Percentiles rank a stretch among this genome's conserved stretches.
Evolutionary conservation across 2,113 vertebrate species (phyloP).

Genomic region (Carettochelys insculpta): DNA sequence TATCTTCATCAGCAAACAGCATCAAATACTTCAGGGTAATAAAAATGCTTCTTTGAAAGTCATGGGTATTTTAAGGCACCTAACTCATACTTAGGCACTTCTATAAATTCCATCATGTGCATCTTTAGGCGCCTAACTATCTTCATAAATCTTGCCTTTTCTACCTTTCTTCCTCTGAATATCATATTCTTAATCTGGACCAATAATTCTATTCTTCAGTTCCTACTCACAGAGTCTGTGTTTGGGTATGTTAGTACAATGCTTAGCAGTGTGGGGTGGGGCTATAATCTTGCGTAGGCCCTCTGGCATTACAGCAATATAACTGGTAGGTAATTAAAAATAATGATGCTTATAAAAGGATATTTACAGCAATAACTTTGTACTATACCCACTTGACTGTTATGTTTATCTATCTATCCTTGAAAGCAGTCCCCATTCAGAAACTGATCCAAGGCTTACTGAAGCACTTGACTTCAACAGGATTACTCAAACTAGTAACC

Average conservation of each 20-base stretch:
- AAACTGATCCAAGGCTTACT: rapidly evolving
- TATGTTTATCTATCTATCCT: not conserved
- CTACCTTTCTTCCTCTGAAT: not conserved
- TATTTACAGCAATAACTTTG: not conserved
- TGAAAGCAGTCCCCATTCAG: not conserved
- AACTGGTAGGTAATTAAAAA: not conserved
- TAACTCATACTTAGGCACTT: not conserved
- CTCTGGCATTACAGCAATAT: not conserved
- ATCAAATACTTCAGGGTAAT: not conserved
- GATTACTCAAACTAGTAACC: not conserved
- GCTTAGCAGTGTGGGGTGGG: not conserved
- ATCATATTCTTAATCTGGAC: rapidly evolving
- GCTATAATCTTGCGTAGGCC: rapidly evolving
- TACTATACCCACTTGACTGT: rapidly evolving
- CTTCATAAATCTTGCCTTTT: not conserved
- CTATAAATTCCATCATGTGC: not conserved
- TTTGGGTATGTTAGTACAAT: not conserved
- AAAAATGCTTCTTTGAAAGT: not conserved
- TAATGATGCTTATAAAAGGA: not conserved
- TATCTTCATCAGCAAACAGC: not conserved
- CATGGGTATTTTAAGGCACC: rapidly evolving
- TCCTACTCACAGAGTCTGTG: not conserved
- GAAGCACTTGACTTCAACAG: not conserved
- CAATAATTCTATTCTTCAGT: not conserved
- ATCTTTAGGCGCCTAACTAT: not conserved